phyloP scores from a whole-genome alignment of 2,888 invertebrate genomes.

The Flexamia atlantica region DNA sequence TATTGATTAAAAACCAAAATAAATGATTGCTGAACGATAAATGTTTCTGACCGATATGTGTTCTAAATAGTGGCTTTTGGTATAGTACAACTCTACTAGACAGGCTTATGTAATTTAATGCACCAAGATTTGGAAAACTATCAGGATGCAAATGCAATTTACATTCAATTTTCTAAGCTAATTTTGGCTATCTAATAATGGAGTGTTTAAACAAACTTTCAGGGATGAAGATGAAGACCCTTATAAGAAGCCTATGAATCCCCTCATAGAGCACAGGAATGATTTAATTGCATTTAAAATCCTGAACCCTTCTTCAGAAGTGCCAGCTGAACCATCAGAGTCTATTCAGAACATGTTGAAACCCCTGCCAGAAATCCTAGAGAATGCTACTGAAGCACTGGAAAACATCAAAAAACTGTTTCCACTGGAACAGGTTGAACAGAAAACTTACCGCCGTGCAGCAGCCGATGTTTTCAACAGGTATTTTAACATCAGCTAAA shows the following conservation, averaged over 20 bases:
- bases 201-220: not conserved
- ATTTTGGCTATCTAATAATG: too few species aligned
- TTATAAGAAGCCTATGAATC: constrained; percentile 22
- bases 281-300: constrained; percentile 11
- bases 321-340: constrained; percentile 10
- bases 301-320: constrained; percentile 2
- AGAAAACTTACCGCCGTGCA: constrained; percentile 21
- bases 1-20: too few species aligned
- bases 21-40: too few species aligned
- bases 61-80: too few species aligned
- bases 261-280: not conserved
- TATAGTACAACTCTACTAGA: too few species aligned
- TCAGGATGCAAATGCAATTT: too few species aligned
- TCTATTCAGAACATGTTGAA: not conserved
- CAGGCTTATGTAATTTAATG: too few species aligned
- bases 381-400: constrained; percentile 11
- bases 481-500: not conserved
- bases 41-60: too few species aligned
- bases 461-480: constrained; percentile 45
- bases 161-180: too few species aligned
- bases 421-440: constrained; percentile 16
- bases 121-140: too few species aligned
- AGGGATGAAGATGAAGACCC: constrained; percentile 49
- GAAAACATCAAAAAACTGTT: constrained; percentile 20
- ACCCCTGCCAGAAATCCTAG: constrained; percentile 20